Percentiles rank a stretch among this genome's conserved stretches.
phyloP scores from a whole-genome alignment of 2,888 invertebrate genomes.

The Andrena bicolor region DNA sequence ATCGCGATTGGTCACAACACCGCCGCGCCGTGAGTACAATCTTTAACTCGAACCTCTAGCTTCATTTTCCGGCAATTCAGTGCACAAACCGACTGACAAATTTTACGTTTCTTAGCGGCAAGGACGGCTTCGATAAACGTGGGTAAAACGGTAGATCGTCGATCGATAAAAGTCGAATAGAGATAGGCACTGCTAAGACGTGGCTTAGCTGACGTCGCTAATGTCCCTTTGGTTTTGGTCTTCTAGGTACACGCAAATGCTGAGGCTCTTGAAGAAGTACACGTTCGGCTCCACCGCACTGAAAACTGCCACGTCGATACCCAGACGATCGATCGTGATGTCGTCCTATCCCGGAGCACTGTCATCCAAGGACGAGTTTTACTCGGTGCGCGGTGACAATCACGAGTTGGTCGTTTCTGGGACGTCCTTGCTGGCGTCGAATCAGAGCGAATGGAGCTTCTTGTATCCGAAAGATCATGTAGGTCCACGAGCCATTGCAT shows the following conservation, averaged over 20 bases:
- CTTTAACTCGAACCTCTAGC: background rate
- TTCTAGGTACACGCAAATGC: constrained; percentile 91
- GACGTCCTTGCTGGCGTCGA: constrained; percentile 88
- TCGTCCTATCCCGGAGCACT: constrained; percentile 94
- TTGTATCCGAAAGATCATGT: constrained; percentile 57
- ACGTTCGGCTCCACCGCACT: constrained; percentile 89
- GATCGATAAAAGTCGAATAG: background rate
- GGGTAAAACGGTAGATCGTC: constrained; percentile 33
- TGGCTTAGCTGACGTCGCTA: background rate
- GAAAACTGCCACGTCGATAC: constrained; percentile 85
- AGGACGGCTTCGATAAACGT: constrained; percentile 46
- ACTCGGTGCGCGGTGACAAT: constrained; percentile 87
- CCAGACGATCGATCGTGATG: constrained; percentile 90
- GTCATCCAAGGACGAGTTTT: constrained; percentile 94
- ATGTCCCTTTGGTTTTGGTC: constrained; percentile 43
- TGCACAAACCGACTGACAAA: constrained; percentile 15
- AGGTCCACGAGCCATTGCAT: background rate
- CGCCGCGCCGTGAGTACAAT: constrained; percentile 88
- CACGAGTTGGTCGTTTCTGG: constrained; percentile 90
- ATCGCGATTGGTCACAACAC: constrained; percentile 93
- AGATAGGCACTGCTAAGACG: background rate
- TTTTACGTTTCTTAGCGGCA: constrained; percentile 40
- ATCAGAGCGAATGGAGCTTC: constrained; percentile 51
- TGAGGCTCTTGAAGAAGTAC: constrained; percentile 94
- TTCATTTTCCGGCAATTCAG: background rate